Conservation (phyloP, 2,797 vertebrate genomes). For the Oreochromis grahami region DNA sequence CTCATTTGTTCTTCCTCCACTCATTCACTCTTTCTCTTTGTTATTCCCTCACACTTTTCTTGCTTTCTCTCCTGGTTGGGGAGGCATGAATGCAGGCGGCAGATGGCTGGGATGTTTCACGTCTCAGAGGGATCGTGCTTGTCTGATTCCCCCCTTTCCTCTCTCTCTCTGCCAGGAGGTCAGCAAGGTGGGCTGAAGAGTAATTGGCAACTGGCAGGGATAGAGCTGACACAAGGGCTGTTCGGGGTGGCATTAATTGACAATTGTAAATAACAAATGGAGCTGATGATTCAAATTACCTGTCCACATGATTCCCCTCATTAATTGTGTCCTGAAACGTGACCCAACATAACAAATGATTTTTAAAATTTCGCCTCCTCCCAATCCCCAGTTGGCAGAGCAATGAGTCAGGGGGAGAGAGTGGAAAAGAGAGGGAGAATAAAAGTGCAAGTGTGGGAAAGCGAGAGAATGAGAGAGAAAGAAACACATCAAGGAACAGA, state of each 20-base stretch:
- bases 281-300: conserved; percentile 76
- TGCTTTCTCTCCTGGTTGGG: conserved; percentile 16
- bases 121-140: conserved; percentile 68
- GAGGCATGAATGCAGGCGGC: conserved; percentile 58
- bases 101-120: conserved; percentile 75
- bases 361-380: conserved; percentile 22
- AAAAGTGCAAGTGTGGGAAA: neutral
- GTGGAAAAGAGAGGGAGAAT: neutral
- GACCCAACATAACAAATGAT: conserved; percentile 74
- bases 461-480: conserved; percentile 29
- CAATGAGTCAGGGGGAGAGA: neutral
- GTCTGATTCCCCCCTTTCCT: conserved; percentile 42
- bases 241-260: conserved; percentile 73
- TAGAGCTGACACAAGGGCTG: conserved; percentile 63
- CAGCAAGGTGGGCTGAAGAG: conserved; percentile 79
- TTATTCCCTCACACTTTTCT: conserved; percentile 25
- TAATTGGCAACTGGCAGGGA: conserved; percentile 77
- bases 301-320: conserved; percentile 71
- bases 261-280: conserved; percentile 84
- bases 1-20: conserved; percentile 20
- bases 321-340: conserved; percentile 79
- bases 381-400: neutral
- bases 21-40: conserved; percentile 31
- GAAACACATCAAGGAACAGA: conserved; percentile 83
- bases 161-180: conserved; percentile 70